Percentiles rank a stretch among this genome's conserved stretches.
phyloP scores from a whole-genome alignment of 2,113 vertebrate genomes.

The Rhynchopsitta pachyrhyncha region DNA sequence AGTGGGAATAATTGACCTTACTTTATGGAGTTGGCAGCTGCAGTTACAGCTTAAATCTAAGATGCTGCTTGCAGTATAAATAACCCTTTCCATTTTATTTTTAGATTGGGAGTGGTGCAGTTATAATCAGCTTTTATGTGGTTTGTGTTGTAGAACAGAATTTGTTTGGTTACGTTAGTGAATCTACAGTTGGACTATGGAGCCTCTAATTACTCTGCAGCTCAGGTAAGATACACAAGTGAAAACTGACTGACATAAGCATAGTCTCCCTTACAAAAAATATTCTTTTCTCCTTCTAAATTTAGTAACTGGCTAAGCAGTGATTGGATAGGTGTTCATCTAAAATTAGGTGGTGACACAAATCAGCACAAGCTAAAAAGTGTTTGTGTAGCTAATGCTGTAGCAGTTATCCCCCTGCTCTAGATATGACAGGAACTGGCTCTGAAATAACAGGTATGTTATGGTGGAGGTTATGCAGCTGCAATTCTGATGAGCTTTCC shows the following conservation, averaged over 20 bases:
- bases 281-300: background rate
- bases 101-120: constrained; percentile 46
- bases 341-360: constrained; percentile 44
- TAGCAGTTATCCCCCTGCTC: background rate
- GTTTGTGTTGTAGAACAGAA: constrained; percentile 17
- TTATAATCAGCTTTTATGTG: constrained; percentile 57
- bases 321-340: background rate
- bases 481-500: background rate
- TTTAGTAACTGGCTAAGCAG: constrained; percentile 14
- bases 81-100: constrained; percentile 64
- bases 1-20: constrained; percentile 5
- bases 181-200: background rate
- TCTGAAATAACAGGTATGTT: background rate
- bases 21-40: background rate
- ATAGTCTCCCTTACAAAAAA: background rate
- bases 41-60: constrained; percentile 6
- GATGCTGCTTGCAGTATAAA: constrained; percentile 55
- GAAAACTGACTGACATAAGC: background rate
- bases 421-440: background rate
- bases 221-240: background rate
- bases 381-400: background rate
- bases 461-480: background rate
- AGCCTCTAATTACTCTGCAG: background rate
- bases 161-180: constrained; percentile 12
- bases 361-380: background rate